Evolutionary conservation across 2,113 vertebrate species (phyloP).

Genomic region (Symphodus melops): DNA sequence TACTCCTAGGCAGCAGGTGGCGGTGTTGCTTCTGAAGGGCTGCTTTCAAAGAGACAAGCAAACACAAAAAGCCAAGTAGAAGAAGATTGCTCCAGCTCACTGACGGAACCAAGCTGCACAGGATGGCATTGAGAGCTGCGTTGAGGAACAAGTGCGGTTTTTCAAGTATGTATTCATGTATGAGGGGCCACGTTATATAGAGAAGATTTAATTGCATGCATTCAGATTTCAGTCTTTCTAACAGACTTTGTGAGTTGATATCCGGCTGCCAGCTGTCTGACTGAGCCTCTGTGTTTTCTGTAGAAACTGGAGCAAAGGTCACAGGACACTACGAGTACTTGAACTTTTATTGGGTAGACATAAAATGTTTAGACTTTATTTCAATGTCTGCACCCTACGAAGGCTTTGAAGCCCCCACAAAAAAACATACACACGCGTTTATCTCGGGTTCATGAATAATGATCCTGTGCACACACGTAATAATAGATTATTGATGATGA

Average conservation of each 20-base stretch:
- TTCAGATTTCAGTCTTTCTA: accelerated
- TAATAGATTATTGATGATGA: no score
- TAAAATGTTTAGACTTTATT: no score
- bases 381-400: no score
- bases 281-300: background rate
- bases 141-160: slow-evolving; percentile 29
- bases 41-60: background rate
- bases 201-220: accelerated
- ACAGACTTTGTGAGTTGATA: accelerated
- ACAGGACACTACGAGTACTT: background rate
- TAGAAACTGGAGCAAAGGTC: slow-evolving; percentile 59
- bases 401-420: no score
- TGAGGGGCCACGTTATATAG: no score
- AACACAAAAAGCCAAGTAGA: background rate
- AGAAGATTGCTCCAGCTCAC: background rate
- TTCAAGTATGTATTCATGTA: slow-evolving; percentile 32
- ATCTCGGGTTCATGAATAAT: no score
- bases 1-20: background rate
- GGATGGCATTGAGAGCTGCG: slow-evolving; percentile 63
- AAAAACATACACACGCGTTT: no score
- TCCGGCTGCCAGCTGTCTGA: background rate
- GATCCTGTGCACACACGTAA: no score
- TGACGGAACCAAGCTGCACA: background rate
- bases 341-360: background rate
- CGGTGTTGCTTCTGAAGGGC: background rate